Evolutionary conservation across 1,140 invertebrate genomes (phyloP).

Genomic region (Calliopsis andreniformis): DNA sequence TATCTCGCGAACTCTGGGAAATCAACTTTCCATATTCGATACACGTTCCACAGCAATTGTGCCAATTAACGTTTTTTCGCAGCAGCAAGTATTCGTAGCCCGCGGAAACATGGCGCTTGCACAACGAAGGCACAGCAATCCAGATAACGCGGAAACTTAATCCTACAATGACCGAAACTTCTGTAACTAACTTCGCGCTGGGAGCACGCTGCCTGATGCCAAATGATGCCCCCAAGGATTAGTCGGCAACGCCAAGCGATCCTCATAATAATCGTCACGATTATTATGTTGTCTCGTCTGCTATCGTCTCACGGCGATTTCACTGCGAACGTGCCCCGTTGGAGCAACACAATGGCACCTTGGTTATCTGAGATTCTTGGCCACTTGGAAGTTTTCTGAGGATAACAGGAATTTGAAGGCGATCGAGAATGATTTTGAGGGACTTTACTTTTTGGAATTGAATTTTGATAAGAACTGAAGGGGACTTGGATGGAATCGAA

Average conservation of each 20-base stretch:
- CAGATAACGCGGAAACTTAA: conserved; percentile 29
- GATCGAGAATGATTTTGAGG: no score
- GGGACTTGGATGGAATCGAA: no score
- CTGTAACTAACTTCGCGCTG: conserved; percentile 17
- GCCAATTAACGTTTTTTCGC: neutral
- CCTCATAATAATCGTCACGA: conserved; percentile 9
- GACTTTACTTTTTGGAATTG: no score
- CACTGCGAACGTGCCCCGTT: neutral
- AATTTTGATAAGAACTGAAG: no score
- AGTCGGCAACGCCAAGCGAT: neutral
- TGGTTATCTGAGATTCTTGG: no score
- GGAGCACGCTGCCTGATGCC: neutral
- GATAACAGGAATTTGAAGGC: no score
- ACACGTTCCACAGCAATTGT: neutral
- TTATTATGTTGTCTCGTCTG: neutral
- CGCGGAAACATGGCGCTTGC: no score
- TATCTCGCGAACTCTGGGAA: neutral
- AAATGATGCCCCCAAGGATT: conserved; percentile 30
- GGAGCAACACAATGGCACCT: neutral
- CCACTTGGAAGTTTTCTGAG: no score
- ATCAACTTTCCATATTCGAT: neutral
- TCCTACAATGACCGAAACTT: conserved; percentile 37
- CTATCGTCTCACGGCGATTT: neutral
- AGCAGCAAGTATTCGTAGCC: conserved; percentile 8
- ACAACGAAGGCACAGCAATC: neutral